Conservation (phyloP, 2,113 vertebrate species). For the Ciconia maguari region DNA sequence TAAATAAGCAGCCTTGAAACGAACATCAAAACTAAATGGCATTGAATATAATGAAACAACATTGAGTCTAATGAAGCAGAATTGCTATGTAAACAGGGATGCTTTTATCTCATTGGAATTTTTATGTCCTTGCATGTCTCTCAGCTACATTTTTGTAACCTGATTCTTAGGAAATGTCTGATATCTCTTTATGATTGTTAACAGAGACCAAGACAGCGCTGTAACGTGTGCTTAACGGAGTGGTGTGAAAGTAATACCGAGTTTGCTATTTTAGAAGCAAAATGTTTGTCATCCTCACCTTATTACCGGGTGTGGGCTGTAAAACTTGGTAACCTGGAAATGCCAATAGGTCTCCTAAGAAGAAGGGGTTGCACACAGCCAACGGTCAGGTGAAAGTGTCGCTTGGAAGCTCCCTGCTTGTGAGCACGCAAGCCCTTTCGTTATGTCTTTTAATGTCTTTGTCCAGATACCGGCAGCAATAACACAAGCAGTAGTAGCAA, state of each 20-base stretch:
- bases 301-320: background rate
- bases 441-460: background rate
- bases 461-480: background rate
- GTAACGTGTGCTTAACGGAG: background rate
- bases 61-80: slow-evolving; percentile 74
- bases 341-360: background rate
- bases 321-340: background rate
- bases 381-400: background rate
- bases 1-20: slow-evolving; percentile 77
- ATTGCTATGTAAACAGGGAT: slow-evolving; percentile 67
- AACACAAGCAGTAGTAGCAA: background rate
- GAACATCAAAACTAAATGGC: slow-evolving; percentile 77
- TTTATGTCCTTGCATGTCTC: slow-evolving; percentile 74
- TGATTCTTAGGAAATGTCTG: slow-evolving; percentile 62
- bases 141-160: slow-evolving; percentile 67
- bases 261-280: background rate
- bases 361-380: background rate
- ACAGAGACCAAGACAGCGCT: background rate
- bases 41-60: slow-evolving; percentile 77
- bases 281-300: background rate
- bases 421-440: background rate
- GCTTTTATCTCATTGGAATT: slow-evolving; percentile 77
- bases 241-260: background rate
- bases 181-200: slow-evolving; percentile 42
- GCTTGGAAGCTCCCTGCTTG: background rate